Conservation (phyloP, 2,888 invertebrate genomes). For the Rhagium mordax region DNA sequence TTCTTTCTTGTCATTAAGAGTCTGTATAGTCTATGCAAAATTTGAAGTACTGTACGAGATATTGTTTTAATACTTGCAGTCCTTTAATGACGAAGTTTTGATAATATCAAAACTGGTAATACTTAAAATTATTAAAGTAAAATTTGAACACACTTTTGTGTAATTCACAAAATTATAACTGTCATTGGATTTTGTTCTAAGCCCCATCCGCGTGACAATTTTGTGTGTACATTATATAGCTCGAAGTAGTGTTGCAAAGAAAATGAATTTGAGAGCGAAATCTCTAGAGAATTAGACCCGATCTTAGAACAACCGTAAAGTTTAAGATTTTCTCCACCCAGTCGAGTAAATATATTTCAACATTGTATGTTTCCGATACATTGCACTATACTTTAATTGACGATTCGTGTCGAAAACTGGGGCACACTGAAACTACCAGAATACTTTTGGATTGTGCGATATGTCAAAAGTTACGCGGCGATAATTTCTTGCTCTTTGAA, state of each 20-base stretch:
- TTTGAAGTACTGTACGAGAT: no score
- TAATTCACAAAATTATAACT: no score
- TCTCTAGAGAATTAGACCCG: conserved; percentile 3
- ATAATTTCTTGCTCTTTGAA: background rate
- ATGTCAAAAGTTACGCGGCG: background rate
- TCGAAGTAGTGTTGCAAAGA: background rate
- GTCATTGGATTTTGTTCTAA: no score
- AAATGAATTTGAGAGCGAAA: background rate
- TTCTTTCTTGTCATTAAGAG: no score
- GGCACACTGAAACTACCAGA: background rate
- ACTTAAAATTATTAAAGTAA: no score
- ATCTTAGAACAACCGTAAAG: conserved; percentile 12
- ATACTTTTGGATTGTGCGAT: background rate
- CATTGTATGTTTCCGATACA: conserved; percentile 1
- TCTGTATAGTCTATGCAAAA: no score
- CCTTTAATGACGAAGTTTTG: no score
- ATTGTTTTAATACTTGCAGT: no score
- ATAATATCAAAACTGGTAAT: no score
- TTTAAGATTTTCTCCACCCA: conserved; percentile 14
- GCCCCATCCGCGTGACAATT: background rate
- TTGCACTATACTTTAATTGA: background rate
- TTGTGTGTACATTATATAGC: background rate
- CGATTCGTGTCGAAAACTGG: background rate
- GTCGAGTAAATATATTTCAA: conserved; percentile 14
- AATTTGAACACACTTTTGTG: no score